Evolutionary conservation across 1,140 invertebrate species (phyloP), one percentile per base, ranked within the genome.

Genomic region (Aphaenogaster rudis): DNA sequence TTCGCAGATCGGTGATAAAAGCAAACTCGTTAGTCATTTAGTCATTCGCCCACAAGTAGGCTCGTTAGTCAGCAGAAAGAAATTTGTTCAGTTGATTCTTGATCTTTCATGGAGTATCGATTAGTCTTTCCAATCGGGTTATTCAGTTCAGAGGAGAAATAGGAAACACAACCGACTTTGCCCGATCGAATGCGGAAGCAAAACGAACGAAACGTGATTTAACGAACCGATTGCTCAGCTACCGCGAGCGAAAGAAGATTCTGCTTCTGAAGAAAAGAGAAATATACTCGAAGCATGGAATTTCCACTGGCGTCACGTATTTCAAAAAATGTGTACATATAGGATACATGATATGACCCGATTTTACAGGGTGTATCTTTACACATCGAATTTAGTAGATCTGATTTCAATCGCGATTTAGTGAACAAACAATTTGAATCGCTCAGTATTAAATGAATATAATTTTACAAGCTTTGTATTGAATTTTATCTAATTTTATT

Each of bases 161-260:
- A 54, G 33, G 3, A 63, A 85, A 52, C 11, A 52, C 48, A 54
- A 36, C 13, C 21, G 36, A 61, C 39, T 33, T 66, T 54, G 17
- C 3, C n/a, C 21, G 63, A 78, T 86, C 57, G 15, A n/a, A 13
- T 21, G 15, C 48, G 48, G 50, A n/a, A 59, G 74, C 39, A 57
- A 78, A 86, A 78, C 17, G 63, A 67, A 54, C 63, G 15, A 36
- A 28, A 80, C 13, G n/a, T 67, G 36, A 67, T 33, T 54, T 80
- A 80, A 80, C 63, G 63, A 67, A 45, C 36, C 63, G 63, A 67
- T 67, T 67, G n/a, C 63, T 80, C 48, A 67, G 48, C 63, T n/a
- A 80, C 3, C 13, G 48, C 63, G 36, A 66, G 0, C 13, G 48
- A 17, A 28, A 78, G 45, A 48, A 54, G 48, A 80, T 63, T 78